phyloP scores from a whole-genome alignment of 1,140 invertebrate species.

The Heliconius himera region DNA sequence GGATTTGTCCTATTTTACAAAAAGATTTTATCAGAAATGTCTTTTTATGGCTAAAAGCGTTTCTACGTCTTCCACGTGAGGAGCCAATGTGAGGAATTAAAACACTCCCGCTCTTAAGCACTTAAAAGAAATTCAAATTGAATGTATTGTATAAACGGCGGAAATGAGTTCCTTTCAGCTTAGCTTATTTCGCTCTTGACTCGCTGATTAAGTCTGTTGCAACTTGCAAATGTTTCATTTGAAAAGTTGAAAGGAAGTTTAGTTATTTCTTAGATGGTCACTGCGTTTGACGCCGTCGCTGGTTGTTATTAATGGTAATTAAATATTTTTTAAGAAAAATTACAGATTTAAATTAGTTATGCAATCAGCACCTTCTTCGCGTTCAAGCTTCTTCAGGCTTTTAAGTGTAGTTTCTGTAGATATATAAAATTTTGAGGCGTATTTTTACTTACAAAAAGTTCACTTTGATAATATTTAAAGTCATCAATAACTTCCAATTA shows the following conservation, averaged over 20 bases:
- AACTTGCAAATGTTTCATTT: conserved; percentile 20
- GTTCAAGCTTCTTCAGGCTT: too few relatives aligned
- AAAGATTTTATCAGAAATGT: neutral
- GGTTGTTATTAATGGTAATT: neutral
- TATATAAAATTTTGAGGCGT: too few relatives aligned
- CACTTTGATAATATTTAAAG: too few relatives aligned
- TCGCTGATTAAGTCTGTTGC: conserved; percentile 60
- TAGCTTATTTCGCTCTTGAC: conserved; percentile 66
- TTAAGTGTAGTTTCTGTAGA: too few relatives aligned
- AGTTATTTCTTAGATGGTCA: conserved; percentile 2
- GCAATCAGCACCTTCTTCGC: too few relatives aligned
- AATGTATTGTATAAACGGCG: conserved; percentile 76
- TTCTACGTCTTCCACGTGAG: conserved; percentile 61
- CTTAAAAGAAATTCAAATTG: conserved; percentile 72
- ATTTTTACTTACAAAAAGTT: too few relatives aligned
- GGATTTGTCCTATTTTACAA: neutral
- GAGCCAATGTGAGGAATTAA: conserved; percentile 68
- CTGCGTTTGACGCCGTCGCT: neutral
- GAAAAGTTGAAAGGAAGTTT: conserved; percentile 12
- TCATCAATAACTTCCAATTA: too few relatives aligned
- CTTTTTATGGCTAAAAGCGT: conserved; percentile 53
- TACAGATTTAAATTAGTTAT: neutral
- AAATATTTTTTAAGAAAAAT: neutral
- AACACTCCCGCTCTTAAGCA: conserved; percentile 59
- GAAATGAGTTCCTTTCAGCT: conserved; percentile 77